Percentiles rank a stretch among this genome's conserved stretches.
Evolutionary conservation across 2,113 vertebrate species (phyloP).

Genomic region (Rattus rattus): DNA sequence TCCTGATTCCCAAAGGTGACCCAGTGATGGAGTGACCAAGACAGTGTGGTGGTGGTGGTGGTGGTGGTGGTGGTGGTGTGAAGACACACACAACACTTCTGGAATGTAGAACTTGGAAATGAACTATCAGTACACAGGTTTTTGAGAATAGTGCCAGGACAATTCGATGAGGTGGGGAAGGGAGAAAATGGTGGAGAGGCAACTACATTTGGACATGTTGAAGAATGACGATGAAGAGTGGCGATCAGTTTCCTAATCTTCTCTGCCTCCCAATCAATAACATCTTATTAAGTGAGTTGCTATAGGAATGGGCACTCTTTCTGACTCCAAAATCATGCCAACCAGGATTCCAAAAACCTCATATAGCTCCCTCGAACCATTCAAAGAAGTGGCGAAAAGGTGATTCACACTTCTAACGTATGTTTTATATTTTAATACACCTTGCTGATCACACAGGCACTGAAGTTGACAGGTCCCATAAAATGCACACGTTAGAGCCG

Average conservation of each 20-base stretch:
- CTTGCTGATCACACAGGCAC: not conserved
- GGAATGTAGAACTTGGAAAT: not conserved
- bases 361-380: not conserved
- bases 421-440: not conserved
- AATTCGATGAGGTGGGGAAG: not conserved
- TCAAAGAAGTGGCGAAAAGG: not conserved
- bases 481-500: not conserved
- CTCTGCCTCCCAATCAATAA: not conserved
- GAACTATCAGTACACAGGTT: not conserved
- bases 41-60: too few species aligned
- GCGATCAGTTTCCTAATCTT: not conserved
- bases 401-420: not conserved
- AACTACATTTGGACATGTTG: not conserved
- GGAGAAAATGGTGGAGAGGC: not conserved
- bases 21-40: not conserved
- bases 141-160: not conserved
- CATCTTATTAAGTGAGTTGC: not conserved
- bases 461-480: not conserved
- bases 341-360: not conserved
- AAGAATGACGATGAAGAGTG: not conserved
- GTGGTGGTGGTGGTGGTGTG: too few species aligned
- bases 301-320: not conserved
- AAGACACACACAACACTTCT: not conserved
- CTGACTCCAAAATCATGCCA: not conserved
- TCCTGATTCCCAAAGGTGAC: not conserved